Conservation (phyloP, 2,888 invertebrate genomes). For the Acrobasis suavella region DNA sequence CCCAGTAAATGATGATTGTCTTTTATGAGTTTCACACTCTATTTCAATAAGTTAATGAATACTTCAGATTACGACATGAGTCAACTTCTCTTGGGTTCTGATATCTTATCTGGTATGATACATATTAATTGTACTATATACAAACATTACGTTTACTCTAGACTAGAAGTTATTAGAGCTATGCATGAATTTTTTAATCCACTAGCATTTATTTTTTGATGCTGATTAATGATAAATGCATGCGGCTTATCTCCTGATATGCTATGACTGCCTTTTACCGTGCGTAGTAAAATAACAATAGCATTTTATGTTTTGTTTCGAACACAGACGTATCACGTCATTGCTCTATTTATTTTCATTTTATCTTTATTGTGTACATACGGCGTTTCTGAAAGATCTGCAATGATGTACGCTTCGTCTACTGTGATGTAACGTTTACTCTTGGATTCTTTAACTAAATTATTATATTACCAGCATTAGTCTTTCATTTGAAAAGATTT, state of each 20-base stretch:
- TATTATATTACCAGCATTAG: no score
- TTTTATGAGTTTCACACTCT: not conserved
- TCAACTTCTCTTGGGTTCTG: not conserved
- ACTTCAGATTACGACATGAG: not conserved
- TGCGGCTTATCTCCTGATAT: not conserved
- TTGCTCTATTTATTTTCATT: constrained; percentile 11
- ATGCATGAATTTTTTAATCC: not conserved
- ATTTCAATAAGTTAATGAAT: not conserved
- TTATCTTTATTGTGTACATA: constrained; percentile 1
- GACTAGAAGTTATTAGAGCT: not conserved
- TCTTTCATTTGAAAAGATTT: no score
- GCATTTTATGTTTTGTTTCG: constrained; percentile 8
- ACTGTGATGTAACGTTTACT: not conserved
- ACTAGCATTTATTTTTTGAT: not conserved
- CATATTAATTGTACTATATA: constrained; percentile 3
- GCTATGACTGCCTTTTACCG: not conserved
- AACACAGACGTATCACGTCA: constrained; percentile 10
- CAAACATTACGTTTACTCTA: not conserved
- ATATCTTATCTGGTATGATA: not conserved
- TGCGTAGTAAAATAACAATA: constrained; percentile 12
- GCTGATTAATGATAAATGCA: not conserved
- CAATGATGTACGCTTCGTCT: not conserved
- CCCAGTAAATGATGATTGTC: not conserved
- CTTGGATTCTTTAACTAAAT: not conserved
- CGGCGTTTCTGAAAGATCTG: not conserved